phyloP scores from a whole-genome alignment of 2,113 vertebrate species.

The Carettochelys insculpta region DNA sequence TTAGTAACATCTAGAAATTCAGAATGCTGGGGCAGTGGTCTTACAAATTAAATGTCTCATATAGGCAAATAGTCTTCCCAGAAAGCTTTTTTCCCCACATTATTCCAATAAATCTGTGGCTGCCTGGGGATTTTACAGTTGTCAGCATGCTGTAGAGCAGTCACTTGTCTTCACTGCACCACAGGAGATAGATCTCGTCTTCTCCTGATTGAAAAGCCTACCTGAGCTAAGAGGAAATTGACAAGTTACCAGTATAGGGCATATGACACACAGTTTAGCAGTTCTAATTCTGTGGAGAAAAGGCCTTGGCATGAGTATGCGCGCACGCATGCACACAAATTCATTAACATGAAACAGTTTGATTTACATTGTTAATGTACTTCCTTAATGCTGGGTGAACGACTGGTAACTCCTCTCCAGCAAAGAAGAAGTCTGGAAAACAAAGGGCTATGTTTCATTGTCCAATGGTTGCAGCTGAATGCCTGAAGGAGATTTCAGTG shows the following conservation, averaged over 20 bases:
- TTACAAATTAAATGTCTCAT: not conserved
- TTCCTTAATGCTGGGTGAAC: not conserved
- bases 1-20: not conserved
- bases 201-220: not conserved
- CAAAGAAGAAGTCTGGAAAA: conserved; percentile 31
- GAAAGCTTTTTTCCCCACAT: not conserved
- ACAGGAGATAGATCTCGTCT: fast-evolving
- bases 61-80: not conserved
- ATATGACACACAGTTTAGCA: fast-evolving
- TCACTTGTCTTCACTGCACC: not conserved
- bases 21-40: not conserved
- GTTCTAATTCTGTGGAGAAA: fast-evolving
- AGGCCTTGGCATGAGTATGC: not conserved
- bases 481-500: not conserved
- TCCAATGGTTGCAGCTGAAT: not conserved
- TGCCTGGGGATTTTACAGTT: fast-evolving
- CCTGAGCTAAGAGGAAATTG: not conserved
- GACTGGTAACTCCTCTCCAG: not conserved
- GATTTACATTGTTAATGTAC: not conserved
- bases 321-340: not conserved
- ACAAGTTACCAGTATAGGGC: fast-evolving
- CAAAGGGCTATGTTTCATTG: not conserved
- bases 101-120: not conserved
- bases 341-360: not conserved
- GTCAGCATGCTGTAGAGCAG: fast-evolving